These are phyloP conservation scores for Actinernus sp. DNA, from an alignment of 92 coral and sea anemone genomes.

Conservation along the genomic window DNA sequence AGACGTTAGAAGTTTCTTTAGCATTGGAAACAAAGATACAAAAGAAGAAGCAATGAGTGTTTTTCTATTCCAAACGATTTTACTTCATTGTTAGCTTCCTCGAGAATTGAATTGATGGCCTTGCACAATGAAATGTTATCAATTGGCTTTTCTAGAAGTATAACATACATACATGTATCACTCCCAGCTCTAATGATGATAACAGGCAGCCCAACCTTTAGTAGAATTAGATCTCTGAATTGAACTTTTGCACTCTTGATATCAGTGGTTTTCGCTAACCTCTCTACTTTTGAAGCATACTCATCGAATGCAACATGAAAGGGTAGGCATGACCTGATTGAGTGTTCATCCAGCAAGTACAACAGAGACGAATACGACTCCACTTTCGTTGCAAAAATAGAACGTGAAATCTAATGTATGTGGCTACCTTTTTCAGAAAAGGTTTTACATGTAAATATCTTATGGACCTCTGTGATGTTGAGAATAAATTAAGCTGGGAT, in stretches of 20 bases:
- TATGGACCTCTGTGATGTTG: too few species aligned
- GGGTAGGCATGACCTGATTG: constrained; percentile 26
- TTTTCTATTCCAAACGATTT: constrained; percentile 1
- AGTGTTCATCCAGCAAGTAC: constrained; percentile 31
- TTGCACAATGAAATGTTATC: constrained; percentile 32
- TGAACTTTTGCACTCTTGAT: constrained; percentile 40
- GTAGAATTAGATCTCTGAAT: constrained; percentile 56
- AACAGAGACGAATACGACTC: constrained; percentile 34
- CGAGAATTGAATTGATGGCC: constrained; percentile 28
- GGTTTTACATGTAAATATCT: too few species aligned
- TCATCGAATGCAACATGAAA: constrained; percentile 51
- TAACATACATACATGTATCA: constrained; percentile 7
- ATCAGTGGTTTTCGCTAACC: neutral
- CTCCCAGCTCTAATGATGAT: constrained; percentile 17
- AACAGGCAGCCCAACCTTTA: constrained; percentile 37
- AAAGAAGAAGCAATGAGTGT: constrained; percentile 23
- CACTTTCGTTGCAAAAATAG: constrained; percentile 32
- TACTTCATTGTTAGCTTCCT: constrained; percentile 6
- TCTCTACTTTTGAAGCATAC: constrained; percentile 36
- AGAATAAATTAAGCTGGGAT: too few species aligned
- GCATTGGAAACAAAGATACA: constrained; percentile 33
- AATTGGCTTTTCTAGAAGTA: constrained; percentile 34
- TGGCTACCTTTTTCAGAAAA: too few species aligned
- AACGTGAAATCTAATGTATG: too few species aligned
- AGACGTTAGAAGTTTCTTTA: constrained; percentile 28